Base-by-base conservation (phyloP, 2,888 invertebrate genomes). In the Caenorhabditis doughertyi region DNA sequence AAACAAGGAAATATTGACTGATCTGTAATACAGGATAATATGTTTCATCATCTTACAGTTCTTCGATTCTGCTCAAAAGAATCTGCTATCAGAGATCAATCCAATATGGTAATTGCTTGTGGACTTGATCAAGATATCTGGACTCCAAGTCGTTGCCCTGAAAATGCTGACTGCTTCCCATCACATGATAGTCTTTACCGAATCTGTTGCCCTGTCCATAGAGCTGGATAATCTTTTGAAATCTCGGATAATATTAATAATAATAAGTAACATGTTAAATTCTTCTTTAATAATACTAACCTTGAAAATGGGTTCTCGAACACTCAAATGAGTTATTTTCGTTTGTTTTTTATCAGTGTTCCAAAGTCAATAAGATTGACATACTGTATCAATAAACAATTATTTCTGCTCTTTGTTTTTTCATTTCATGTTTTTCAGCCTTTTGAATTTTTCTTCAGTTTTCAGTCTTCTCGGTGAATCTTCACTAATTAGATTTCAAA, bases 41-140 rank as follows among this genome's bases (percentile, higher is more conserved):
- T 23, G 58, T 58, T 58, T 42, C 35, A 9, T 13, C 42, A 42
- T 53, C 11, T 87, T 91, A 70, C 84, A 91, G 91, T 89, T 29
- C 83, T 91, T 5, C 89, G 91, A 3, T 91, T 92, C 84, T 91
- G 91, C 85, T 89, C 91, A 49, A 91, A 92, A 76, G 91, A 91
- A 16, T 85, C 85, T 11, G 91, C 91, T 7, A 85, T 91, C 29
- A 86, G 90, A 11, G 91, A 91, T 71, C 79, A 81, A 49, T 83
- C 89, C 44, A 88, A 91, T 64, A 84, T 91, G 87, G 87, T 91
- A 11, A 88, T 91, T 32, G 91, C 91, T 9, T 91, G 91, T 74
- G 91, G 90, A 27, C 86, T 77, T 18, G 86, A 86, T 32, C 72
- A 79, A 55, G 86, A 86, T 25, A 74, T 84, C 21, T 86, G 87